Percentiles rank a stretch among this genome's conserved stretches.
Evolutionary conservation across 1,140 invertebrate species (phyloP).

Genomic region (Maniola jurtina): DNA sequence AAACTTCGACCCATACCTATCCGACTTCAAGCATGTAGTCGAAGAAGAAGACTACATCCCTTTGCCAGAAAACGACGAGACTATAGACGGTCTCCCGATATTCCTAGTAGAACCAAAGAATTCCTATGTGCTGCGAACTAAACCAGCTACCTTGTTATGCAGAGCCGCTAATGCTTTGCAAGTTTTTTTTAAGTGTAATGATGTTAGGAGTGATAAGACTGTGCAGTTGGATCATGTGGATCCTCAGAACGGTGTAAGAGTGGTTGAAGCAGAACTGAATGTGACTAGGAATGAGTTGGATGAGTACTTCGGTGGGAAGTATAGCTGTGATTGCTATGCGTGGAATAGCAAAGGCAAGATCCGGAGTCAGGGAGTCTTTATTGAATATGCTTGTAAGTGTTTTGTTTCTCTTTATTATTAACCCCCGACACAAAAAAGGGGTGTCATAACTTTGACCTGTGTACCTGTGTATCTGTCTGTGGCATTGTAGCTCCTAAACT

Average conservation of each 20-base stretch:
- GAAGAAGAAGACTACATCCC: slow-evolving; percentile 71
- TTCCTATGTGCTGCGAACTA: slow-evolving; percentile 92
- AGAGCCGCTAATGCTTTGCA: slow-evolving; percentile 91
- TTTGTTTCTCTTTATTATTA: no score
- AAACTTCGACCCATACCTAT: slow-evolving; percentile 69
- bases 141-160: slow-evolving; percentile 91
- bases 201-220: slow-evolving; percentile 80
- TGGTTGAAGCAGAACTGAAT: slow-evolving; percentile 91
- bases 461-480: no score
- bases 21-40: slow-evolving; percentile 62
- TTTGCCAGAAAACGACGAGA: slow-evolving; percentile 67
- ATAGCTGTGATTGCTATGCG: slow-evolving; percentile 93
- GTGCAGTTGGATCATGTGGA: slow-evolving; percentile 88
- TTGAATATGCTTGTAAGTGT: slow-evolving; percentile 94
- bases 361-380: slow-evolving; percentile 87
- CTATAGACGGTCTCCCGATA: slow-evolving; percentile 84
- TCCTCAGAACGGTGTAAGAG: slow-evolving; percentile 90
- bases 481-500: no score
- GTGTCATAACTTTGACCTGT: no score
- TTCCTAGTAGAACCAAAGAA: slow-evolving; percentile 92
- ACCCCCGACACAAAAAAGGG: no score
- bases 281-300: slow-evolving; percentile 93
- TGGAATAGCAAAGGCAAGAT: slow-evolving; percentile 87
- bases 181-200: slow-evolving; percentile 93
- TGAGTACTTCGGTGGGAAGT: slow-evolving; percentile 92